A percentile compares a stretch with the other conserved stretches of the same genome.
Evolutionary conservation across 2,888 invertebrate species (phyloP).

Genomic region (Pinctada fucata): DNA sequence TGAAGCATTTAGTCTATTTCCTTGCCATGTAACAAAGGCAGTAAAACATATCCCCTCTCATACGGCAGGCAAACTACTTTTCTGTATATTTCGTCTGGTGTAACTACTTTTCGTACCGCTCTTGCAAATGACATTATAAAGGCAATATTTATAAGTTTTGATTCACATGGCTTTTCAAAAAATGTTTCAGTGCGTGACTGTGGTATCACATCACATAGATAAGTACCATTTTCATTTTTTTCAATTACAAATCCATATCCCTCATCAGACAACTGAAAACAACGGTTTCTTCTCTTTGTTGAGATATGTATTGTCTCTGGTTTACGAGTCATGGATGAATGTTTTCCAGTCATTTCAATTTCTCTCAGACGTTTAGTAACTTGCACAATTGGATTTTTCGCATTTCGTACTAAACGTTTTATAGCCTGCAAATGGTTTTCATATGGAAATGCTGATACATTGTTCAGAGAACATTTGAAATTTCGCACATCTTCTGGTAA

Average conservation of each 20-base stretch:
- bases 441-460: conserved; percentile 39
- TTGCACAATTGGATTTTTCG: conserved; percentile 28
- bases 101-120: conserved; percentile 12
- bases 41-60: conserved; percentile 23
- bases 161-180: conserved; percentile 32
- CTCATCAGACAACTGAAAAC: conserved; percentile 17
- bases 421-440: conserved; percentile 43
- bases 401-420: conserved; percentile 30
- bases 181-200: conserved; percentile 13
- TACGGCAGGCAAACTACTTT: conserved; percentile 30
- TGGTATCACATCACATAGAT: conserved; percentile 25
- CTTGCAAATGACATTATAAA: conserved; percentile 5
- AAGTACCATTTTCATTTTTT: conserved; percentile 7
- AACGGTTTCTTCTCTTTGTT: conserved; percentile 16
- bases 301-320: too few relatives aligned
- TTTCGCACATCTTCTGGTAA: conserved; percentile 34
- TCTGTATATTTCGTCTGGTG: not conserved
- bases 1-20: too few relatives aligned
- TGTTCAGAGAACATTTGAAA: conserved; percentile 34
- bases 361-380: conserved; percentile 24
- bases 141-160: conserved; percentile 29
- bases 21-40: conserved; percentile 36
- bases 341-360: not conserved
- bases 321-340: too few relatives aligned
- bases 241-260: conserved; percentile 28